Evolutionary conservation across 2,888 invertebrate species (phyloP).

Genomic region (Philonicus albiceps): DNA sequence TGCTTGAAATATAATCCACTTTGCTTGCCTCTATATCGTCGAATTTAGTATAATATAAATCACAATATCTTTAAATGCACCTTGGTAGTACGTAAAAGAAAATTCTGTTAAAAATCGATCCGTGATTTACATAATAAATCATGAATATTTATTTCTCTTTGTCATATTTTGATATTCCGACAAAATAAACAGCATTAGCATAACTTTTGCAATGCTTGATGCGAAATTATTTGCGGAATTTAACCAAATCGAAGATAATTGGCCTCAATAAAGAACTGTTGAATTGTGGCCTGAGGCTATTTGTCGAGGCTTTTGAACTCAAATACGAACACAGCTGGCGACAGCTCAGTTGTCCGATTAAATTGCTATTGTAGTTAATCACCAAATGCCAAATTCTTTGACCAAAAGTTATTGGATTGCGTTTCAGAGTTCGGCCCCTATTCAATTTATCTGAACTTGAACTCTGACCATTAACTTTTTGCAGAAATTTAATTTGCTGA

Average conservation of each 20-base stretch:
- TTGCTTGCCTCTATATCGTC: not conserved
- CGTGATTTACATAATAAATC: not conserved
- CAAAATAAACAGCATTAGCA: not conserved
- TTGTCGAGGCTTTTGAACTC: not conserved
- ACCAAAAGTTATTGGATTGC: constrained; percentile 10
- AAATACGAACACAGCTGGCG: not conserved
- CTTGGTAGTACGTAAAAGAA: not conserved
- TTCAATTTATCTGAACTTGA: not conserved
- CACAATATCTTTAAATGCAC: not conserved
- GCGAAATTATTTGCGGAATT: not conserved
- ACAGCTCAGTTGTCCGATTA: not conserved
- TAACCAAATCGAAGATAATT: not conserved
- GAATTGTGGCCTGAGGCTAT: not conserved
- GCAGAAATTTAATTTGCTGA: not conserved
- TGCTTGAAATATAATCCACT: not conserved
- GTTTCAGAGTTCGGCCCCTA: not conserved
- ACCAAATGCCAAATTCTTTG: constrained; percentile 4
- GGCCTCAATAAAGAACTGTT: not conserved
- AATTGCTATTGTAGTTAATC: not conserved
- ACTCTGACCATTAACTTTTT: not conserved
- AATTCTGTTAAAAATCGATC: not conserved
- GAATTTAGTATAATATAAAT: not conserved
- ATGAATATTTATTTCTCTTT: not conserved
- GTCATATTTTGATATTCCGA: not conserved
- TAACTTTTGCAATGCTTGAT: not conserved